Evolutionary conservation across 2,888 invertebrate species (phyloP).

Genomic region (Tineola bisselliella): DNA sequence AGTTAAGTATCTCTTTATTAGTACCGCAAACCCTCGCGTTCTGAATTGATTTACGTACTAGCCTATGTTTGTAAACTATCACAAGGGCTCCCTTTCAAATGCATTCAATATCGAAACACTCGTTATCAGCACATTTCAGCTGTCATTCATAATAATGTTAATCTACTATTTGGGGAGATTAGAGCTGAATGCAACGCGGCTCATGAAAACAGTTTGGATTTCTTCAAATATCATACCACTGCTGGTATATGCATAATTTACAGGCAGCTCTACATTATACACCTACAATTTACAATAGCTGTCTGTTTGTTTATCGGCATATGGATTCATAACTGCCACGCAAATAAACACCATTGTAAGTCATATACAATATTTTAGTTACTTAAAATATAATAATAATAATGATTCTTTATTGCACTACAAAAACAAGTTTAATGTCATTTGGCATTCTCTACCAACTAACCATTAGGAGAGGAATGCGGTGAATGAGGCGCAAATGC

Average conservation of each 20-base stretch:
- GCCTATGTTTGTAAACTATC: background rate
- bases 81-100: constrained; percentile 8
- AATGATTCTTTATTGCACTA: too few relatives aligned
- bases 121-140: constrained; percentile 14
- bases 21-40: background rate
- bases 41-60: background rate
- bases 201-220: background rate
- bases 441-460: too few relatives aligned
- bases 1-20: background rate
- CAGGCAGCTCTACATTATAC: background rate
- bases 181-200: background rate
- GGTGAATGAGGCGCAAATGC: too few relatives aligned
- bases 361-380: too few relatives aligned
- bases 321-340: too few relatives aligned
- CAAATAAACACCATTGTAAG: too few relatives aligned
- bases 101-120: constrained; percentile 3
- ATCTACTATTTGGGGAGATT: constrained; percentile 8
- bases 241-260: background rate
- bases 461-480: too few relatives aligned
- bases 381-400: too few relatives aligned
- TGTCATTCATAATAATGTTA: constrained; percentile 11
- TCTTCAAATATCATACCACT: background rate
- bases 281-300: background rate
- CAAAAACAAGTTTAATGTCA: too few relatives aligned
- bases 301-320: too few relatives aligned